Conservation (phyloP, 2,888 invertebrate genomes). For the Torymus tubicola region DNA sequence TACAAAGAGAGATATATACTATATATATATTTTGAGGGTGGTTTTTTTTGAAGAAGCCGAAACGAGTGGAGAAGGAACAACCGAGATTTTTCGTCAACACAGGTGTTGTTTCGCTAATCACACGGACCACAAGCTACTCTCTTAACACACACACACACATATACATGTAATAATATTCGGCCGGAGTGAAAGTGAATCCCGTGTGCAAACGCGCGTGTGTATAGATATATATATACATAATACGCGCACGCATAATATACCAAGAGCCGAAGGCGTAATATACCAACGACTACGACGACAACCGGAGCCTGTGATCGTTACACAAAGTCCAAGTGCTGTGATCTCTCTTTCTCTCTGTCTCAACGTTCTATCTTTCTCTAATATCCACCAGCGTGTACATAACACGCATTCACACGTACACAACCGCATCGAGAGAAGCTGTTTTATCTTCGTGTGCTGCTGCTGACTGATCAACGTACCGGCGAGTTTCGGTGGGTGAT, state of each 20-base stretch:
- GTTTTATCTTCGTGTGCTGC: no score
- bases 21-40: conserved; percentile 1
- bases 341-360: conserved; percentile 41
- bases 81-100: not conserved
- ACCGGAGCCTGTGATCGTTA: conserved; percentile 36
- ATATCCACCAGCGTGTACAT: not conserved
- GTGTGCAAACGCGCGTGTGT: conserved; percentile 13
- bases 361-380: not conserved
- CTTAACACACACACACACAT: not conserved
- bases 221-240: conserved; percentile 1
- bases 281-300: not conserved
- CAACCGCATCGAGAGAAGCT: no score
- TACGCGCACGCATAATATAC: conserved; percentile 6
- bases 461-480: no score
- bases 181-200: conserved; percentile 48
- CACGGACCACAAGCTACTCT: no score
- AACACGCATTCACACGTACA: no score
- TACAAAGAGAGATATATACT: not conserved
- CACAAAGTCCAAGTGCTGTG: conserved; percentile 44
- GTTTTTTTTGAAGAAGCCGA: no score
- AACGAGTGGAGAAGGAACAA: not conserved
- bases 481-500: no score
- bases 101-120: no score
- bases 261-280: not conserved
- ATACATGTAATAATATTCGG: conserved; percentile 11